A percentile compares a stretch with the other conserved stretches of the same genome.
Conservation (phyloP, 2,797 vertebrate species). For the Tamandua tetradactyla region DNA sequence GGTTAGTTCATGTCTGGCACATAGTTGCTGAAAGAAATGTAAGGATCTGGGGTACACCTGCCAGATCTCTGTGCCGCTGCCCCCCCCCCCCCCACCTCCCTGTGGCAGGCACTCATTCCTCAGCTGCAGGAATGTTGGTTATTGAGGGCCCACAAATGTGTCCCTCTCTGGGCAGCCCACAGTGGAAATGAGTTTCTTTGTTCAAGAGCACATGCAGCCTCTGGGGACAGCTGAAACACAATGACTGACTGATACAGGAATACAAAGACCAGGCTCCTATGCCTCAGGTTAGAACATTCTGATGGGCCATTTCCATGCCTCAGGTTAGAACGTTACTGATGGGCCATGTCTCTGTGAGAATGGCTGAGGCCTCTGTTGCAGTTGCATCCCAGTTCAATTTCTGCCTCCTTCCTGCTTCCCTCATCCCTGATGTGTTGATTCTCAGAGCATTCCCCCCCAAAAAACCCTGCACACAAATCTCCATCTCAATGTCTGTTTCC, state of each 20-base stretch:
- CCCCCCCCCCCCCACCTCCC: too few species aligned
- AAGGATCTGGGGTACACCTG: accelerated
- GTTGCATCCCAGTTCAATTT: background rate
- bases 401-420: background rate
- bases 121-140: background rate
- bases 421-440: background rate
- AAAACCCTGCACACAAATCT: background rate
- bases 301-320: background rate
- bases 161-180: background rate
- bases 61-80: too few species aligned
- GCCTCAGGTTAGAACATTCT: background rate
- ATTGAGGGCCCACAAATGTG: background rate
- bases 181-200: background rate
- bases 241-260: background rate
- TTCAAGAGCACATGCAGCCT: background rate
- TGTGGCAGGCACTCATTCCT: background rate
- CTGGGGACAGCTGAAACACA: background rate
- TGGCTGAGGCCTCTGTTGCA: background rate
- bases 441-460: too few species aligned
- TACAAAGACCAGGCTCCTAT: background rate
- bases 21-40: background rate
- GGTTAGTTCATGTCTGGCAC: background rate
- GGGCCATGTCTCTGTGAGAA: background rate
- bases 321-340: too few species aligned
- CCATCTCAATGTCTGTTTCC: background rate